These are phyloP conservation scores for Leptinotarsa rubiginosa DNA, from an alignment of 2,888 invertebrate genomes.

Conservation along the genomic window DNA sequence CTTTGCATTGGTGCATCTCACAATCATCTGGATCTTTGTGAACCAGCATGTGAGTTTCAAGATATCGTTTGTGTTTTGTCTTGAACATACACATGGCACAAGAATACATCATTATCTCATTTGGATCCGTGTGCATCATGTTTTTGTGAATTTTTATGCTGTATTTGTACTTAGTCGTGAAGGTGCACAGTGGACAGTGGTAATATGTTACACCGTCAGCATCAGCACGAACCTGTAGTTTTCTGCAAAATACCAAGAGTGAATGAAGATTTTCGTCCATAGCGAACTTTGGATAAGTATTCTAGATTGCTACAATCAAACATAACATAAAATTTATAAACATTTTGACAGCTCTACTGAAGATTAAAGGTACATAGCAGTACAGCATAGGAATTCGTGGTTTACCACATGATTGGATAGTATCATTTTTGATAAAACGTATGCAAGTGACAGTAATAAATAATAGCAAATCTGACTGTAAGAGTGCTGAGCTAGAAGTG, in stretches of 20 bases:
- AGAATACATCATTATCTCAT: slow-evolving; percentile 41
- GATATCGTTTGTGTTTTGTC: slow-evolving; percentile 46
- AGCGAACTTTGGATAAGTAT: no score
- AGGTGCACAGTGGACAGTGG: slow-evolving; percentile 42
- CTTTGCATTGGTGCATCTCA: slow-evolving; percentile 46
- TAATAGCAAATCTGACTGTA: no score
- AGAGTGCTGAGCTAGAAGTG: no score
- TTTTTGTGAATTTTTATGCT: slow-evolving; percentile 47
- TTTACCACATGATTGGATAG: no score
- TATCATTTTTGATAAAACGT: no score
- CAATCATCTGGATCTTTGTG: slow-evolving; percentile 47
- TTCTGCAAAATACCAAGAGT: slow-evolving; percentile 31
- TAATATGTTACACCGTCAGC: slow-evolving; percentile 44
- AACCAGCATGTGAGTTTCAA: slow-evolving; percentile 49
- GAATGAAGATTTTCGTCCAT: no score
- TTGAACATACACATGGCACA: slow-evolving; percentile 45
- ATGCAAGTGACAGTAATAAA: no score
- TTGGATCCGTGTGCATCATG: slow-evolving; percentile 45
- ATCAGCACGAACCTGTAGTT: slow-evolving; percentile 44
- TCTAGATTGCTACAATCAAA: no score
- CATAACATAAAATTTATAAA: no score
- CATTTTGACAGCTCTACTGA: no score
- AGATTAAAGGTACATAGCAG: no score
- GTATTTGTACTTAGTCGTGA: slow-evolving; percentile 46
- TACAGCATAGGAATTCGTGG: no score